Evolutionary conservation across 2,888 invertebrate species (phyloP).

Genomic region (Ommatoiulus sabulosus): DNA sequence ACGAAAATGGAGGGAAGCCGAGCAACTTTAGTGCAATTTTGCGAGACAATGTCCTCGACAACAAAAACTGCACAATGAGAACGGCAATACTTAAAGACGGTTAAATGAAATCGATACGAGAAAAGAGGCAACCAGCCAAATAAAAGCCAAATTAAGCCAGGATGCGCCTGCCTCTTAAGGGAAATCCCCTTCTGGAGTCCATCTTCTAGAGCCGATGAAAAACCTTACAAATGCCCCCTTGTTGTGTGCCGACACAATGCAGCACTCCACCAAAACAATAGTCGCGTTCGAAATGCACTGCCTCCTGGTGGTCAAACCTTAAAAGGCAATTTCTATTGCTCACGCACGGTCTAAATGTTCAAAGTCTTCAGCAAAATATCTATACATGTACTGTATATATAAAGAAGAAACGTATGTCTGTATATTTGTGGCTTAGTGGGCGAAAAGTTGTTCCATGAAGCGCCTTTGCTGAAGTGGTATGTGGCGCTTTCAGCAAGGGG

Average conservation of each 20-base stretch:
- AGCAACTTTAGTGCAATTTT: constrained; percentile 35
- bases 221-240: neutral
- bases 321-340: neutral
- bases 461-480: too few species aligned
- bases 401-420: too few species aligned
- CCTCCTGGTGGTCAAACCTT: neutral
- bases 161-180: neutral
- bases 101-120: constrained; percentile 32
- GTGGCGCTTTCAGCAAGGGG: too few species aligned
- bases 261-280: neutral
- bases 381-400: too few species aligned
- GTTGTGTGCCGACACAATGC: neutral
- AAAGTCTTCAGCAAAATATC: too few species aligned
- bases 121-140: constrained; percentile 26
- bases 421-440: too few species aligned
- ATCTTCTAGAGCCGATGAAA: neutral
- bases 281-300: neutral
- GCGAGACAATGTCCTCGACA: constrained; percentile 36
- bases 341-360: too few species aligned
- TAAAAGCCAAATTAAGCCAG: constrained; percentile 17
- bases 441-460: too few species aligned
- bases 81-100: constrained; percentile 37
- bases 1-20: constrained; percentile 9
- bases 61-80: constrained; percentile 37
- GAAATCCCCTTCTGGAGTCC: neutral